phyloP scores from a whole-genome alignment of 2,888 invertebrate genomes.

The Campaea margaritaria region DNA sequence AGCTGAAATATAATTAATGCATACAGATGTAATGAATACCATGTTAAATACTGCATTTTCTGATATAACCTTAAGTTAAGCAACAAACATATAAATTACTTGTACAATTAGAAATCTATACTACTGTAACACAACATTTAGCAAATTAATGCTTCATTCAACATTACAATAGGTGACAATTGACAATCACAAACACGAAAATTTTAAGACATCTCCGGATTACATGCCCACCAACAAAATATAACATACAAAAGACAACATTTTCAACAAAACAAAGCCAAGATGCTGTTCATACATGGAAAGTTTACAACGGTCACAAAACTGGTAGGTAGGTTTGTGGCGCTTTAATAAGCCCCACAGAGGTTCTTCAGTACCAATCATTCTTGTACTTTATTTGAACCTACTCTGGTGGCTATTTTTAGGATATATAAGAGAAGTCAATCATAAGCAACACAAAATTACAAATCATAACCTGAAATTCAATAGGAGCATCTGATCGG shows the following conservation, averaged over 20 bases:
- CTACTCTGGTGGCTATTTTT: slow-evolving; percentile 49
- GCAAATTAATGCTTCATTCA: slow-evolving; percentile 17
- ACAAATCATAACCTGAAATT: slow-evolving; percentile 32
- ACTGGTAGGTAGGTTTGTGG: neutral
- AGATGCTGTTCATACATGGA: neutral
- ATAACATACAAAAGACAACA: slow-evolving; percentile 12
- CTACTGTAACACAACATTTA: slow-evolving; percentile 24
- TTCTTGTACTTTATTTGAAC: slow-evolving; percentile 37
- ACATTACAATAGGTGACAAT: slow-evolving; percentile 27
- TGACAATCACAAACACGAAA: slow-evolving; percentile 36
- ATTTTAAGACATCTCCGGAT: slow-evolving; percentile 20
- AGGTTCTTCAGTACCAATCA: slow-evolving; percentile 36
- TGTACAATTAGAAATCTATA: slow-evolving; percentile 18
- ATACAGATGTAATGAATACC: slow-evolving; percentile 11
- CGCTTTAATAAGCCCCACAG: slow-evolving; percentile 6
- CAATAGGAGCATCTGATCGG: slow-evolving; percentile 46
- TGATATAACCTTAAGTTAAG: slow-evolving; percentile 3
- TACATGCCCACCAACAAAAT: slow-evolving; percentile 22
- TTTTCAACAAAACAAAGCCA: slow-evolving; percentile 5
- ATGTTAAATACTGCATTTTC: neutral
- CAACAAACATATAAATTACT: slow-evolving; percentile 10
- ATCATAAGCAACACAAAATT: slow-evolving; percentile 36
- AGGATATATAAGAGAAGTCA: slow-evolving; percentile 45
- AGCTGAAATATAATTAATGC: slow-evolving; percentile 28
- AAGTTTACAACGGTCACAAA: slow-evolving; percentile 10